These are phyloP conservation scores for Styela clava DNA, from an alignment of 23 tunicate species.

Conservation along the genomic window DNA sequence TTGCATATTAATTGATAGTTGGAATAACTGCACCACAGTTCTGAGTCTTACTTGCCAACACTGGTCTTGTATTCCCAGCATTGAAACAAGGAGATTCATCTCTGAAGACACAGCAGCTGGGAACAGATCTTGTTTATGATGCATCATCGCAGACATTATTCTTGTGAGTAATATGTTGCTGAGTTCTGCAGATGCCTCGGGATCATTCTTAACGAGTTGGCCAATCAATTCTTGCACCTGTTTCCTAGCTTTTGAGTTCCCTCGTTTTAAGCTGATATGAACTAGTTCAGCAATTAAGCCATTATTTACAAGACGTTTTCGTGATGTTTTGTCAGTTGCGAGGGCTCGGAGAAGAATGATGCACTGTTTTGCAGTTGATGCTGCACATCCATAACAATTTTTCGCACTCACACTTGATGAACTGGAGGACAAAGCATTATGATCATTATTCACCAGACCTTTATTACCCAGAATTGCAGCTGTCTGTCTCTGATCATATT, in stretches of 20 bases:
- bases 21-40: slow-evolving; percentile 75
- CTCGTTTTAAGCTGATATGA: slow-evolving; percentile 51
- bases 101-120: slow-evolving; percentile 78
- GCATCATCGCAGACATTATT: slow-evolving; percentile 67
- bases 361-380: slow-evolving; percentile 68
- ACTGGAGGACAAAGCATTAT: not conserved
- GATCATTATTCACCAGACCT: not conserved
- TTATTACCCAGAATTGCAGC: slow-evolving; percentile 33
- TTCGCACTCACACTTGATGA: slow-evolving; percentile 56
- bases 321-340: slow-evolving; percentile 54
- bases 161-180: slow-evolving; percentile 59
- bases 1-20: slow-evolving; percentile 47
- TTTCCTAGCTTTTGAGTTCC: slow-evolving; percentile 56
- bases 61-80: slow-evolving; percentile 58
- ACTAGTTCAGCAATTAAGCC: slow-evolving; percentile 71
- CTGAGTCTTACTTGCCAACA: slow-evolving; percentile 81
- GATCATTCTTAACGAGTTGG: slow-evolving; percentile 66
- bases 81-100: slow-evolving; percentile 66
- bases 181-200: slow-evolving; percentile 61
- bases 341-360: slow-evolving; percentile 78
- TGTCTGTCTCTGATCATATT: slow-evolving; percentile 75
- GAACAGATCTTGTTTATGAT: slow-evolving; percentile 83
- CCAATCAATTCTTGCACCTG: slow-evolving; percentile 87
- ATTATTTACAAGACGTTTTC: slow-evolving; percentile 51
- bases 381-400: slow-evolving; percentile 92